phyloP scores from a whole-genome alignment of 1,140 invertebrate genomes.

The Atta colombica region DNA sequence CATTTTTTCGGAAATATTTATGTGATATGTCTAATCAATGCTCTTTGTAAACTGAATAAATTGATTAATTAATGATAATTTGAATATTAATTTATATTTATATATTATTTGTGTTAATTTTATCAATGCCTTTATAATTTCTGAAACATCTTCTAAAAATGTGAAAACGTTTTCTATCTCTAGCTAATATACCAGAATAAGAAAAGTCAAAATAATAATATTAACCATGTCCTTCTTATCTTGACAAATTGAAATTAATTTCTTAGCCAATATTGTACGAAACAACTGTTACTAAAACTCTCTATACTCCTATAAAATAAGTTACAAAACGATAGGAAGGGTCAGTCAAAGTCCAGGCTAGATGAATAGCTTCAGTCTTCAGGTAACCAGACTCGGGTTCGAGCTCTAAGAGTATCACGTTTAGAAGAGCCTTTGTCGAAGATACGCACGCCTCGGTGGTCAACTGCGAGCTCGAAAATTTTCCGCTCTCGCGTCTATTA shows the following conservation, averaged over 20 bases:
- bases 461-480: constrained; percentile 30
- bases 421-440: constrained; percentile 2
- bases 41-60: background rate
- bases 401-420: background rate
- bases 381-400: background rate
- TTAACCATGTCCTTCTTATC: background rate
- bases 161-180: background rate
- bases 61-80: background rate
- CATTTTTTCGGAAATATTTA: background rate
- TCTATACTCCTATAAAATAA: background rate
- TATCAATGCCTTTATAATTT: background rate
- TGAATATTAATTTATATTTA: background rate
- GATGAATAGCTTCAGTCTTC: constrained; percentile 26
- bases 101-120: background rate
- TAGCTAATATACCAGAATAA: background rate
- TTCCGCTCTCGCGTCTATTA: constrained; percentile 32
- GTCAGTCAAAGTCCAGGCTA: constrained; percentile 6
- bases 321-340: background rate
- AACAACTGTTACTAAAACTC: background rate
- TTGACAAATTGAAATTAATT: constrained; percentile 30
- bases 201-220: background rate
- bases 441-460: constrained; percentile 20
- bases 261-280: background rate
- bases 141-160: background rate
- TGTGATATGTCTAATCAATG: background rate